Evolutionary conservation across 2,888 invertebrate genomes (phyloP), one percentile per base, ranked within the genome.

Genomic region (Pammene aurita): DNA sequence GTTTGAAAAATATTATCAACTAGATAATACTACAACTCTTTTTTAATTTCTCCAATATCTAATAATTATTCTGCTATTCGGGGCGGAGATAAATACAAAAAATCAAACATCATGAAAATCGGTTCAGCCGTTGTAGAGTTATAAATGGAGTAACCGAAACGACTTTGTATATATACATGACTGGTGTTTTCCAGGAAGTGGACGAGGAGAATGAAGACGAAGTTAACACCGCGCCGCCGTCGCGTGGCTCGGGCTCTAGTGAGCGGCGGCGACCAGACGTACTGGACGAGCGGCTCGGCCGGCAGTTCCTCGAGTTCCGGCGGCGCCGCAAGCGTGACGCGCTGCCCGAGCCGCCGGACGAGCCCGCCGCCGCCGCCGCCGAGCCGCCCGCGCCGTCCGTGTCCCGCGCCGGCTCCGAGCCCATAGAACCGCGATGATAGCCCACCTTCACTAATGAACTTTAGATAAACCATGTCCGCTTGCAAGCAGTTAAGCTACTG

Each of bases 201-300:
- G 95, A 95, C 77, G 95, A 95, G 80, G 95, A 95, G 50, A 94
- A 93, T 74, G 86, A 92, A 11, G 93, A 93, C 55, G 69, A 54
- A 9, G 68, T 48, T 35, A 18, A 66, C 63, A 9, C 64, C 69
- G 70, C 61, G 66, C 57, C 57, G 50, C 55, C 54, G 58, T 26
- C 58, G 57, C 65, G 67, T 11, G 52, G 58, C 34, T 57, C 58
- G 48, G 54, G 18, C 18, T 81, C 80, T 64, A 81, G 80, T 74
- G 79, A 81, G 56, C 83, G 88, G 66, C 85, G 92, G 5, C 84
- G 89, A 41, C 91, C 89, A 9, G 93, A 93, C 74, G 86, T 93
- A 75, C 90, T 93, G 0, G 93, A 93, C 80, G 80, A 91, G 61
- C 89, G 88, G 73, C 84, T 94, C 44, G 93, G 93, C 74, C 87